Percentiles rank a stretch among this genome's conserved stretches.
phyloP scores from a whole-genome alignment of 1,140 invertebrate genomes.

The Panagrolaimus sp. region DNA sequence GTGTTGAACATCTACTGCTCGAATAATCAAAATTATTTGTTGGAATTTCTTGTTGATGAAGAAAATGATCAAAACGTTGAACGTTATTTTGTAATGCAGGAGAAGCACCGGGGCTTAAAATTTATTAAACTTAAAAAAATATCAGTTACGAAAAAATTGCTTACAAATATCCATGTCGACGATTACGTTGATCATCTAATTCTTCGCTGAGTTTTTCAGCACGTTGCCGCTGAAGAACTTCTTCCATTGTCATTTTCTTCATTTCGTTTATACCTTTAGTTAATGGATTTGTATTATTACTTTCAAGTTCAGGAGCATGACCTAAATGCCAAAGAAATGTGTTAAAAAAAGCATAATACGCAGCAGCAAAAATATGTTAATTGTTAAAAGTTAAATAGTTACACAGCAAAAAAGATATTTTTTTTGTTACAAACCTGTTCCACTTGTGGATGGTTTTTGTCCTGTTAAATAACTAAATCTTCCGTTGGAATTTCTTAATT shows the following conservation, averaged over 20 bases:
- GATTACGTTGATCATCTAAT: slow-evolving; percentile 25
- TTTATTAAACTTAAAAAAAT: slow-evolving; percentile 9
- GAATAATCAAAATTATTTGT: neutral
- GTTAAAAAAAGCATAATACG: neutral
- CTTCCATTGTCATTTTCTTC: slow-evolving; percentile 23
- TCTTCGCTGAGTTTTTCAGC: slow-evolving; percentile 29
- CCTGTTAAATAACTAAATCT: neutral
- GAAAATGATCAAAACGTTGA: slow-evolving; percentile 24
- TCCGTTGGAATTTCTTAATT: slow-evolving; percentile 1
- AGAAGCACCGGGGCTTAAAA: slow-evolving; percentile 22
- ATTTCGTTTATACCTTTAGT: neutral
- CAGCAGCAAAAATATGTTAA: neutral
- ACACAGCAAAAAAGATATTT: neutral
- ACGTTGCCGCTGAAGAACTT: slow-evolving; percentile 23
- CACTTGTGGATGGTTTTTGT: neutral
- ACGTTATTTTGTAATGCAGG: slow-evolving; percentile 35
- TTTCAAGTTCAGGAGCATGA: neutral
- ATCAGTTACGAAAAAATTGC: neutral
- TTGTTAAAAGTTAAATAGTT: neutral
- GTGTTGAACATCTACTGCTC: slow-evolving; percentile 9
- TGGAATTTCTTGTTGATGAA: slow-evolving; percentile 5
- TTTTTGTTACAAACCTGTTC: neutral
- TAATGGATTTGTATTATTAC: neutral
- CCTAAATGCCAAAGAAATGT: neutral
- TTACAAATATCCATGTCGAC: slow-evolving; percentile 35